Evolutionary conservation across 1,140 invertebrate genomes (phyloP).

Genomic region (Polyergus mexicanus): DNA sequence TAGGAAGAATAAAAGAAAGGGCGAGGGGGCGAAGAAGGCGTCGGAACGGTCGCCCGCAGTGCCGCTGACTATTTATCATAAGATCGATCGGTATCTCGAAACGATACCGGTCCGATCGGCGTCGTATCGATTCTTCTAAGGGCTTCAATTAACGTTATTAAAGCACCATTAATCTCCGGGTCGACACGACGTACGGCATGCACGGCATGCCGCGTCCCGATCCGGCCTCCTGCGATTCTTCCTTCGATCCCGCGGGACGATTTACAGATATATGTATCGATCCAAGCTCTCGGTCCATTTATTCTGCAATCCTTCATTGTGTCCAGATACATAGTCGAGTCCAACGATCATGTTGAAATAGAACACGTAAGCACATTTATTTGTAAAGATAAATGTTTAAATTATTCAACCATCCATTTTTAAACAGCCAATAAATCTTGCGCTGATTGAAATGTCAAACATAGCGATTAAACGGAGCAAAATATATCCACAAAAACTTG

Average conservation of each 20-base stretch:
- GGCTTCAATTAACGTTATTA: constrained; percentile 87
- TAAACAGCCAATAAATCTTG: neutral
- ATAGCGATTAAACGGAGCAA: neutral
- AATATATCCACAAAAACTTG: neutral
- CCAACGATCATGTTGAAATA: neutral
- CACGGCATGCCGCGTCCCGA: constrained; percentile 78
- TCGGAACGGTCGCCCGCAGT: constrained; percentile 84
- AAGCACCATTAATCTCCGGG: constrained; percentile 85
- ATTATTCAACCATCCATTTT: constrained; percentile 8
- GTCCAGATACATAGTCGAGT: constrained; percentile 43
- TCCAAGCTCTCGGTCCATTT: constrained; percentile 61
- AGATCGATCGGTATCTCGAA: constrained; percentile 86
- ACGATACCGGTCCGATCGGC: constrained; percentile 82
- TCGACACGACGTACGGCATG: constrained; percentile 80
- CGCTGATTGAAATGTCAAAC: neutral
- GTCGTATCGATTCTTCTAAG: constrained; percentile 86
- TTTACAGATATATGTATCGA: constrained; percentile 55
- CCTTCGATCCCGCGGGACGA: constrained; percentile 41
- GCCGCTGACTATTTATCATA: constrained; percentile 86
- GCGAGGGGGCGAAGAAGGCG: constrained; percentile 81
- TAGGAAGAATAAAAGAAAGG: constrained; percentile 66
- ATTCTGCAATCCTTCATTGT: constrained; percentile 63
- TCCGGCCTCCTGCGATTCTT: constrained; percentile 65
- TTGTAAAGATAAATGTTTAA: too few relatives aligned
- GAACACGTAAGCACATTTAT: neutral